Evolutionary conservation across 1,140 invertebrate species (phyloP), one percentile per base, ranked within the genome.

Genomic region (Euwallacea similis): DNA sequence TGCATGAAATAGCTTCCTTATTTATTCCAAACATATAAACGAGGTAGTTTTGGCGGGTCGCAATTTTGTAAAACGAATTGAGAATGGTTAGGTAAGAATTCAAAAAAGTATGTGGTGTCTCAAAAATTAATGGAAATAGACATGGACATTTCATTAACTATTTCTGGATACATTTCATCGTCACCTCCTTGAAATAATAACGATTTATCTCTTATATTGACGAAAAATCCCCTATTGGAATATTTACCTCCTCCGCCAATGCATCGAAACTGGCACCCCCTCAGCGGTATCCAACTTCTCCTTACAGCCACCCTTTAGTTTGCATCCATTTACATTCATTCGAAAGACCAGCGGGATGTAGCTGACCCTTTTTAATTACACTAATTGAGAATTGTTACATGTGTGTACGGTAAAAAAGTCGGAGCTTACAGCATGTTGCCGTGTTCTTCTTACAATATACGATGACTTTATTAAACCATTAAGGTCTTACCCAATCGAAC

Each of bases 321-420:
- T 74, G 73, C 73, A 68, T 71, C 46, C 73, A 74, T 74, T 74
- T 74, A 66, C 73, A 74, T 74, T 71, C 61, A 73, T 73, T 73
- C 58, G 11, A 60, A 43, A 7, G 67, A 55, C 54, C 62, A 60
- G 65, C 53, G 65, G 61, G 66, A 68, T 73, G 66, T 73, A 16
- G 66, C 70, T 71, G 70, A 71, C 70, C 70, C 70, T 71, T 71
- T 71, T 71, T 71, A 71, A 71, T 71, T 71, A 71, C 64, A 11
- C 46, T 71, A 71, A 71, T 71, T 71, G 70, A 60, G 50, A 71
- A 71, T 71, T 71, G 69, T 71, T 71, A 71, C 53, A 33, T 33
- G 21, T 33, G 56, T 43, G 42, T 50, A 50, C 9, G 46, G 9
- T 6, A 50, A 50, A 50, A 50, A 13, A 10, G 46, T 50, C 46